These are phyloP conservation scores for Neodontobutis hainanensis DNA, from an alignment of 2,113 vertebrate genomes.

Conservation along the genomic window DNA sequence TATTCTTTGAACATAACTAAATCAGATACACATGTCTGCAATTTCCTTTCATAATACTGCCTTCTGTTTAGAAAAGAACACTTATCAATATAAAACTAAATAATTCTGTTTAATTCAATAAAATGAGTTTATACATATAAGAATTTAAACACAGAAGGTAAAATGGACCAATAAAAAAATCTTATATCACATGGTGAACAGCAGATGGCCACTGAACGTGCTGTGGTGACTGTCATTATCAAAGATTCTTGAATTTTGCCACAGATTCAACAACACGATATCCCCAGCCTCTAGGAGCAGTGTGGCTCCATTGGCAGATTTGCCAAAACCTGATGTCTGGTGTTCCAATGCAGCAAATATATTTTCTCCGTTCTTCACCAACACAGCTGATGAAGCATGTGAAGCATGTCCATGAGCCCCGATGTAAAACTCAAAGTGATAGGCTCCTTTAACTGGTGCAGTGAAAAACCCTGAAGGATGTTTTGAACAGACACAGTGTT, in stretches of 20 bases:
- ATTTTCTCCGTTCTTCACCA: constrained; percentile 40
- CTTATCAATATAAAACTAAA: too few relatives aligned
- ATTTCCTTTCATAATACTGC: too few relatives aligned
- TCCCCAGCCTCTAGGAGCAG: constrained; percentile 17
- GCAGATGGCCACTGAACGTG: constrained; percentile 49
- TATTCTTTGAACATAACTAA: too few relatives aligned
- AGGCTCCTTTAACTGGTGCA: constrained; percentile 49
- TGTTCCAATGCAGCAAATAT: too few relatives aligned
- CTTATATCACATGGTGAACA: constrained; percentile 43
- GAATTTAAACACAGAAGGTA: too few relatives aligned
- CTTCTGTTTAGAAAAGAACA: too few relatives aligned
- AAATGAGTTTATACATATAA: too few relatives aligned
- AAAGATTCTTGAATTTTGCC: rapidly evolving
- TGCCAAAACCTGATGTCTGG: too few relatives aligned
- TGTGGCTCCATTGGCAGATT: too few relatives aligned
- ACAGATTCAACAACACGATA: constrained; percentile 34
- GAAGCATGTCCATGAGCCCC: not conserved
- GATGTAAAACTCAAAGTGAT: constrained; percentile 46
- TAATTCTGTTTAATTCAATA: too few relatives aligned
- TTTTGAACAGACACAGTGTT: not conserved
- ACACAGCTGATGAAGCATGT: not conserved
- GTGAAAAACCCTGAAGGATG: constrained; percentile 41
- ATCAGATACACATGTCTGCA: too few relatives aligned
- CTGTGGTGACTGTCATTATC: not conserved
- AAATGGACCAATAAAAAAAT: too few relatives aligned